Evolutionary conservation across 2,888 invertebrate genomes (phyloP).

Genomic region (Erpobdella octoculata): DNA sequence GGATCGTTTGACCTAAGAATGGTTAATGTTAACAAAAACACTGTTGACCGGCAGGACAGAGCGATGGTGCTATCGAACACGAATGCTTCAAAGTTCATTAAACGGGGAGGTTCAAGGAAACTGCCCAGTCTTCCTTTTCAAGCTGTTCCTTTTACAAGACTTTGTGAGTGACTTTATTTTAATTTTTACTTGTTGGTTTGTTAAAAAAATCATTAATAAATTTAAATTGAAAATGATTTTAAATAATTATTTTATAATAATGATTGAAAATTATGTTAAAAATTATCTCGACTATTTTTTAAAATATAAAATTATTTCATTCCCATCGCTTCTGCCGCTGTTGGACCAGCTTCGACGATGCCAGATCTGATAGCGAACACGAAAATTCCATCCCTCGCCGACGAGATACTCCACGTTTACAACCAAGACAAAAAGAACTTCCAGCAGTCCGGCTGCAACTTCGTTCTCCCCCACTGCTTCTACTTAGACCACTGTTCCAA

Average conservation of each 20-base stretch:
- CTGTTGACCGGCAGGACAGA: background rate
- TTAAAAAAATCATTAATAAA: too few species aligned
- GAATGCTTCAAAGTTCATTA: background rate
- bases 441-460: background rate
- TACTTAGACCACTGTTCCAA: background rate
- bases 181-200: too few species aligned
- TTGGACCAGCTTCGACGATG: slow-evolving; percentile 8
- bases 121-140: background rate
- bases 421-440: slow-evolving; percentile 10
- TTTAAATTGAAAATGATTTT: background rate
- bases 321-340: too few species aligned
- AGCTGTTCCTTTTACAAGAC: background rate
- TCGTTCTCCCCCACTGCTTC: slow-evolving; percentile 19
- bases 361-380: slow-evolving; percentile 26
- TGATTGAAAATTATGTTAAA: too few species aligned
- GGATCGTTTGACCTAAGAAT: too few species aligned
- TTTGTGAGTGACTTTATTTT: background rate
- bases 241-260: too few species aligned
- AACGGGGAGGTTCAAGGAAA: background rate
- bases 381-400: slow-evolving; percentile 17
- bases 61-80: background rate
- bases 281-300: too few species aligned
- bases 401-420: slow-evolving; percentile 23
- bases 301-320: too few species aligned
- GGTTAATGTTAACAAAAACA: too few species aligned